Percentiles rank a stretch among this genome's conserved stretches.
These are phyloP conservation scores for Priocnemis perturbator DNA, from an alignment of 2,888 invertebrate species.

Conservation along the genomic window DNA sequence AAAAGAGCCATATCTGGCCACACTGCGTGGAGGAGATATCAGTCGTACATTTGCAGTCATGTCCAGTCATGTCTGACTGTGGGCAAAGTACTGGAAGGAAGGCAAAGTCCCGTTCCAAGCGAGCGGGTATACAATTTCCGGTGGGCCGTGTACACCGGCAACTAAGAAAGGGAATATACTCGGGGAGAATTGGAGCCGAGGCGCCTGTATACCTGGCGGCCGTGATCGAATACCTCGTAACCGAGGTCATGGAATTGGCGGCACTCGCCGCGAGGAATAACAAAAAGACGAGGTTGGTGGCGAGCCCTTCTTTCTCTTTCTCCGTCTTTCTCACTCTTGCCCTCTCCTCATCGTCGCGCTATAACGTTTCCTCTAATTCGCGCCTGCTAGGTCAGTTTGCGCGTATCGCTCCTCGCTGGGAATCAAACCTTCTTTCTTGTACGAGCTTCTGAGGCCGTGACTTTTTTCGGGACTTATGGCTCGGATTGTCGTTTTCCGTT, in stretches of 20 bases:
- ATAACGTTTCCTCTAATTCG: no score
- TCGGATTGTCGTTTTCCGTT: no score
- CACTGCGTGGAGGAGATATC: no score
- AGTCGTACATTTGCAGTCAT: no score
- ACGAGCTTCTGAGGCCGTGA: no score
- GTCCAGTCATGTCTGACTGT: no score
- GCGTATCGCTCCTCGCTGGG: no score
- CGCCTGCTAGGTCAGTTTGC: no score
- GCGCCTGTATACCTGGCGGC: slow-evolving; percentile 79
- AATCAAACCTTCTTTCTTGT: no score
- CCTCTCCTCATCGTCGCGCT: background rate
- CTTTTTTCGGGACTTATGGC: no score
- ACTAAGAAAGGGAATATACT: slow-evolving; percentile 79
- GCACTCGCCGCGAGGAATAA: slow-evolving; percentile 81
- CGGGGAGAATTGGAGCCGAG: slow-evolving; percentile 78
- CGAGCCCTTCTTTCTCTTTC: slow-evolving; percentile 22
- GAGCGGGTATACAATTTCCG: slow-evolving; percentile 78
- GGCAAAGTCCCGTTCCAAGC: slow-evolving; percentile 74
- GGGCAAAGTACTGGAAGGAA: no score
- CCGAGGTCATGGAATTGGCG: slow-evolving; percentile 82
- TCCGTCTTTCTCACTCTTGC: slow-evolving; percentile 1
- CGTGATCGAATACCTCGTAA: slow-evolving; percentile 81
- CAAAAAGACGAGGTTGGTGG: slow-evolving; percentile 79
- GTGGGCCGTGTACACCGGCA: slow-evolving; percentile 79
- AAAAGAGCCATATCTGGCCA: no score